phyloP scores from a whole-genome alignment of 2,888 invertebrate species.

The Cheilosia urbana region DNA sequence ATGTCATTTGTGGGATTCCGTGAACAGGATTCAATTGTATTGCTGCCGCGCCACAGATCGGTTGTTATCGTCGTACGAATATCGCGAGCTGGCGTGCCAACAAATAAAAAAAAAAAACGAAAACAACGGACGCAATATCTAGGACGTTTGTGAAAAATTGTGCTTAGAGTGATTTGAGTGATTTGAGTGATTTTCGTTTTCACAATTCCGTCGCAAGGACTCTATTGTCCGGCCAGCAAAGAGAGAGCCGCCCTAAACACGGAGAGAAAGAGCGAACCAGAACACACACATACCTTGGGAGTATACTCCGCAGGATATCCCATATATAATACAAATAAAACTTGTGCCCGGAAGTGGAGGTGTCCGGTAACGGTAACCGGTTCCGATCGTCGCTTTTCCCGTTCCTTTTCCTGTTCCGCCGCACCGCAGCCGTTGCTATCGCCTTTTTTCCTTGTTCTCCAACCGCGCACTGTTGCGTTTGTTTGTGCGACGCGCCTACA shows the following conservation, averaged over 20 bases:
- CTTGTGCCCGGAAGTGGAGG: constrained; percentile 84
- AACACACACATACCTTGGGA: constrained; percentile 59
- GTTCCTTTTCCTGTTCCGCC: constrained; percentile 84
- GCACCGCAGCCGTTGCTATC: constrained; percentile 69
- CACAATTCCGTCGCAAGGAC: constrained; percentile 19
- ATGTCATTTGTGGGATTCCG: constrained; percentile 76
- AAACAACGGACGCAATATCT: neutral
- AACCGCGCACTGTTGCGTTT: constrained; percentile 54
- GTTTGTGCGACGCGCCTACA: constrained; percentile 38
- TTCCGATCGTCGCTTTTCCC: constrained; percentile 85
- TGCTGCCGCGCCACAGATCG: constrained; percentile 84
- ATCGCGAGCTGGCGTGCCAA: neutral
- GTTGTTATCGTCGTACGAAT: constrained; percentile 81
- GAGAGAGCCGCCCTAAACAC: constrained; percentile 16
- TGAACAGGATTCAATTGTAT: constrained; percentile 84
- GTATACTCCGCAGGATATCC: constrained; percentile 72
- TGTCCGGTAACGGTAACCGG: constrained; percentile 85
- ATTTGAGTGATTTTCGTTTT: constrained; percentile 41
- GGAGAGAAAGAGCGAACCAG: constrained; percentile 48
- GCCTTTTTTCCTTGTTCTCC: constrained; percentile 43
- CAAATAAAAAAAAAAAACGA: constrained; percentile 22
- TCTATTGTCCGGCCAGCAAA: neutral
- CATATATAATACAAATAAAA: constrained; percentile 79
- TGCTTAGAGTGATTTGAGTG: constrained; percentile 55
- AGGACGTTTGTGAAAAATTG: constrained; percentile 39